Evolutionary conservation across 2,888 invertebrate genomes (phyloP).

Genomic region (Aspidapion aeneum): DNA sequence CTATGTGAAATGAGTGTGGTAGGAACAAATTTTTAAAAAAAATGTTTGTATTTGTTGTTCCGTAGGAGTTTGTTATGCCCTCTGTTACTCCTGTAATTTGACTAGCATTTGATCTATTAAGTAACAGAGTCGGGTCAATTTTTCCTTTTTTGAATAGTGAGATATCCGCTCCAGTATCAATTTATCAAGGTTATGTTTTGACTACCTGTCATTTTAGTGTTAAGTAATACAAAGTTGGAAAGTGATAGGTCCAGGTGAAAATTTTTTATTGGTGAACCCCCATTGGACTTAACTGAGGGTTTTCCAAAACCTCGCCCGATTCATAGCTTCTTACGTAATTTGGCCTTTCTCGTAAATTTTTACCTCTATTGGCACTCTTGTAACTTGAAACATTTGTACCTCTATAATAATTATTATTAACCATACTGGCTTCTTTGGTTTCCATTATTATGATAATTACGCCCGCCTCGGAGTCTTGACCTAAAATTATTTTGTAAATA

Average conservation of each 20-base stretch:
- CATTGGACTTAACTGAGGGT: background rate
- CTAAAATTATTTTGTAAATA: background rate
- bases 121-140: conserved; percentile 2
- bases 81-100: conserved; percentile 11
- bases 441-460: background rate
- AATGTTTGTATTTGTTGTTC: conserved; percentile 1
- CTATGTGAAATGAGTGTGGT: conserved; percentile 7
- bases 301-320: background rate
- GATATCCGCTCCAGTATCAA: conserved; percentile 10
- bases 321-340: background rate
- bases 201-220: conserved; percentile 6
- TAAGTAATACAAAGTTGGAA: conserved; percentile 21
- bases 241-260: conserved; percentile 6
- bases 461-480: background rate
- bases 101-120: background rate
- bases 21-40: background rate
- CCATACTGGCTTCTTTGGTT: background rate
- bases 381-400: background rate
- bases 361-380: background rate
- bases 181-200: conserved; percentile 3
- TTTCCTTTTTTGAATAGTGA: conserved; percentile 10
- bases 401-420: background rate
- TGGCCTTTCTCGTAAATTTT: background rate
- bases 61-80: too few relatives aligned
- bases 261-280: background rate